Conservation (phyloP, 1,140 invertebrate species). For the Carposina sasakii region DNA sequence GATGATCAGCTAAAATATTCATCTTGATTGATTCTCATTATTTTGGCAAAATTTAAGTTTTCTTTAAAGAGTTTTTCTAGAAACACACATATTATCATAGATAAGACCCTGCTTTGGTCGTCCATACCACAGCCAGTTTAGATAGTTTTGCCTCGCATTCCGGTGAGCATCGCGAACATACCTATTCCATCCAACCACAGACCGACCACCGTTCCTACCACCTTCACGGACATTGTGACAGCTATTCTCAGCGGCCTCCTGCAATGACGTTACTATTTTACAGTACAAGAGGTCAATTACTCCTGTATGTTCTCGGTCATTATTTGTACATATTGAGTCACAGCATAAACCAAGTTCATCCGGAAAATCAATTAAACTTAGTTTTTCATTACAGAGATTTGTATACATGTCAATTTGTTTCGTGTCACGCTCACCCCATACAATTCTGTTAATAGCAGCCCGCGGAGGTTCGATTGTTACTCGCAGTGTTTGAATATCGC, state of each 20-base stretch:
- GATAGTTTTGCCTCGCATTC: neutral
- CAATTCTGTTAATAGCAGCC: neutral
- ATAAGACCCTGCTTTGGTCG: neutral
- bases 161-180: neutral
- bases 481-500: neutral
- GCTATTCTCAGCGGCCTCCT: neutral
- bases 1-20: neutral
- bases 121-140: neutral
- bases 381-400: neutral
- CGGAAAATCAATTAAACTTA: conserved; percentile 3
- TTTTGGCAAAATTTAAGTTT: conserved; percentile 1
- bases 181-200: neutral
- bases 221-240: neutral
- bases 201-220: neutral
- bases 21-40: neutral
- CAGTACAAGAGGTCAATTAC: neutral
- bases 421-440: neutral
- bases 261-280: neutral
- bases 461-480: neutral
- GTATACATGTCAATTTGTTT: neutral
- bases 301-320: neutral
- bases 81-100: conserved; percentile 2
- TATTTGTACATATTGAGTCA: neutral
- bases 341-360: neutral
- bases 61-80: neutral